Evolutionary conservation across 2,113 vertebrate genomes (phyloP).

Genomic region (Psilopogon haemacephalus): DNA sequence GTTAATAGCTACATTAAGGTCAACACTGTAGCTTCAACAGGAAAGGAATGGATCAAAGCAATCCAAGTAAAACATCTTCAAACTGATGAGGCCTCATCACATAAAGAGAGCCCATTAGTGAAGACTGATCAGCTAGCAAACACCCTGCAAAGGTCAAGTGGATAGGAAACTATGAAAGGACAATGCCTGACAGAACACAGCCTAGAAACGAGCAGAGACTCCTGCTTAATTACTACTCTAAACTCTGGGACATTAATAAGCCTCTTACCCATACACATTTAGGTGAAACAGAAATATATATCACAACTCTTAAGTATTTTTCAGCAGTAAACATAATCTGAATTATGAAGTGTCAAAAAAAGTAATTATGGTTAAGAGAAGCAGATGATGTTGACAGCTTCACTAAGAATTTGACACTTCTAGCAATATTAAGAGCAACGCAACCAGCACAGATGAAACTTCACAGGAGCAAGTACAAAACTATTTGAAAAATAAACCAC

Average conservation of each 20-base stretch:
- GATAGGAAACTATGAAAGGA: not conserved
- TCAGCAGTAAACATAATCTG: not conserved
- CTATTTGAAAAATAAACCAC: not conserved
- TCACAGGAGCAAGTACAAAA: not conserved
- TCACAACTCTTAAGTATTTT: not conserved
- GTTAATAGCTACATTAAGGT: not conserved
- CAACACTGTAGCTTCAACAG: not conserved
- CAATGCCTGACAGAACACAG: not conserved
- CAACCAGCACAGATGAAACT: not conserved
- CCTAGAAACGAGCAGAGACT: not conserved
- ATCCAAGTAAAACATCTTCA: not conserved
- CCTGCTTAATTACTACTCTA: not conserved
- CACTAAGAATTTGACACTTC: not conserved
- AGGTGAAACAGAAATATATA: not conserved
- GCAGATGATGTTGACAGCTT: not conserved
- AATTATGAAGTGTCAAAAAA: not conserved
- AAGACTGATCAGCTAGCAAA: not conserved
- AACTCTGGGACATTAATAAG: not conserved
- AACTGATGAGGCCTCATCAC: not conserved
- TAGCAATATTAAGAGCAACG: not conserved
- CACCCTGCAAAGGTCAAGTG: not conserved
- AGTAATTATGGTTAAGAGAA: not conserved
- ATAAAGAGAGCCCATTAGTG: not conserved
- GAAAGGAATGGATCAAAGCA: not conserved
- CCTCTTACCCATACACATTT: not conserved